Conservation (phyloP, 1,140 invertebrate genomes). For the Panonychus citri region DNA sequence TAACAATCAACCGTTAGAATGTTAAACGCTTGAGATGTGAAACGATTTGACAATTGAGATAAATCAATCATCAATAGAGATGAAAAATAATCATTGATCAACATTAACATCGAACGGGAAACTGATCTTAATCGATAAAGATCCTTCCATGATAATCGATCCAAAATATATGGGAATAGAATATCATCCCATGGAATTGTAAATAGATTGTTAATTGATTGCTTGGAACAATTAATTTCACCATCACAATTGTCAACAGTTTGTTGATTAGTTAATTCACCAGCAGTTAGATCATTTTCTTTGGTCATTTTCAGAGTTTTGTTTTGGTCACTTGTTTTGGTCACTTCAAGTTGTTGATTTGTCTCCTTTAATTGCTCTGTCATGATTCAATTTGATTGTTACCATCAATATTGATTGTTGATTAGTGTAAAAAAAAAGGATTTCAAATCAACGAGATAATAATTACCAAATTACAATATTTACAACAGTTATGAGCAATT, state of each 20-base stretch:
- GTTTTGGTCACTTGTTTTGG: too few relatives aligned
- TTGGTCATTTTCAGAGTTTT: too few relatives aligned
- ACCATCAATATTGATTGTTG: too few relatives aligned
- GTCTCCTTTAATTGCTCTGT: too few relatives aligned
- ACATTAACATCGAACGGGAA: neutral
- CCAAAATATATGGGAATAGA: constrained; percentile 11
- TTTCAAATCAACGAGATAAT: too few relatives aligned
- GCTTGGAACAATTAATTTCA: neutral
- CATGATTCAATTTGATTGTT: too few relatives aligned
- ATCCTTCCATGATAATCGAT: constrained; percentile 7
- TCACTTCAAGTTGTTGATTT: too few relatives aligned
- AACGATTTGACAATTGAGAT: neutral
- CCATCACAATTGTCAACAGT: neutral
- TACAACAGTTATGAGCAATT: too few relatives aligned
- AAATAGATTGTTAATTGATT: neutral
- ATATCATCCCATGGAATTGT: constrained; percentile 13
- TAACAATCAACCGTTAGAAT: constrained; percentile 3
- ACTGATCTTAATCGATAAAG: constrained; percentile 11
- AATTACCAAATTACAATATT: too few relatives aligned
- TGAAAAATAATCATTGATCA: constrained; percentile 11
- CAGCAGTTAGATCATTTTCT: too few relatives aligned
- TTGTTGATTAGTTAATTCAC: too few relatives aligned
- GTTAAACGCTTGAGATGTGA: constrained; percentile 5
- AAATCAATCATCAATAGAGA: constrained; percentile 7
- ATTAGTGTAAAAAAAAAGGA: too few relatives aligned